Conservation (phyloP, 2,113 vertebrate species). For the Fulmarus glacialis region DNA sequence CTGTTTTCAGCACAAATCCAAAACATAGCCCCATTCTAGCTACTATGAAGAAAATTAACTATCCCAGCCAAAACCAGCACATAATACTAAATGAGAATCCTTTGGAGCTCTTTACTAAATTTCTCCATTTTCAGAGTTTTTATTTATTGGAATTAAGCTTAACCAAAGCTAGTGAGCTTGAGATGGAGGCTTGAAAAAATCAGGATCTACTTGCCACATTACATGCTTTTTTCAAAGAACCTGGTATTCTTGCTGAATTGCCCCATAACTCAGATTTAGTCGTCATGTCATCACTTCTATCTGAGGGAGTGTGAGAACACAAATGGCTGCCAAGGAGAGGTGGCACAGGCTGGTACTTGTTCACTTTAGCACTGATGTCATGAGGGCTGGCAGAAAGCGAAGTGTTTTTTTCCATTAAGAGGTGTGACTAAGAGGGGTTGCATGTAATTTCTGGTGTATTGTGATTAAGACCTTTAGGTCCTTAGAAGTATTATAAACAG, state of each 20-base stretch:
- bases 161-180: neutral
- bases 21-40: no score
- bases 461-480: neutral
- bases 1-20: no score
- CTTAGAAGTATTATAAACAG: neutral
- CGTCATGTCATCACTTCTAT: neutral
- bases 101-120: neutral
- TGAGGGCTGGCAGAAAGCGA: neutral
- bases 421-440: neutral
- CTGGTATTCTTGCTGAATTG: neutral
- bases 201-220: neutral
- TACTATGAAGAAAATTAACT: no score
- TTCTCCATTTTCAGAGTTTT: neutral
- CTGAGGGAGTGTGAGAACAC: constrained; percentile 13
- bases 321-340: neutral
- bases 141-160: neutral
- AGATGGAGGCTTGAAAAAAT: neutral
- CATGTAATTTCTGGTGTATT: neutral
- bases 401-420: neutral
- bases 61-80: no score
- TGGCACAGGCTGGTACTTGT: constrained; percentile 20
- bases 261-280: neutral
- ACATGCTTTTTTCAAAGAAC: neutral
- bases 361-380: neutral
- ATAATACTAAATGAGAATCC: neutral